These are phyloP conservation scores for Drosophila siamana DNA, from an alignment of 2,888 invertebrate species.

Conservation along the genomic window DNA sequence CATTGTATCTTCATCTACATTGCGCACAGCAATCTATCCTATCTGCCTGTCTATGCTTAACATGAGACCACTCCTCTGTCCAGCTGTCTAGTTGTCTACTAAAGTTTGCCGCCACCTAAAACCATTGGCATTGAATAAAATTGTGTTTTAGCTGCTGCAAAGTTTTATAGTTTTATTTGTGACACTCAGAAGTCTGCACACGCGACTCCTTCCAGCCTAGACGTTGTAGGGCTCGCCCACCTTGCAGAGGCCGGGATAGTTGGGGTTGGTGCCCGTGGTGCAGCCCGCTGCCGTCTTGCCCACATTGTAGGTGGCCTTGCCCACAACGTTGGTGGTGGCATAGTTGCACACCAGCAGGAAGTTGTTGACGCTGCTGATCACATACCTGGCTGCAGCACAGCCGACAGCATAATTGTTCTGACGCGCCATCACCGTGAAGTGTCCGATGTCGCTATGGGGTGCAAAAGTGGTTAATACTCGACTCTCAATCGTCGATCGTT, in stretches of 20 bases:
- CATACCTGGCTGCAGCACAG: slow-evolving; percentile 34
- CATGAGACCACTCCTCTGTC: no score
- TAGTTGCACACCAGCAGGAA: slow-evolving; percentile 61
- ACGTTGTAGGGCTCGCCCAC: slow-evolving; percentile 28
- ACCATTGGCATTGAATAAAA: no score
- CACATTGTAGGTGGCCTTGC: slow-evolving; percentile 25
- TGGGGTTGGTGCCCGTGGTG: slow-evolving; percentile 43
- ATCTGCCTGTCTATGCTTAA: no score
- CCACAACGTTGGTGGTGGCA: slow-evolving; percentile 51
- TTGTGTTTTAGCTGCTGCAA: no score
- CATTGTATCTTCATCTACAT: no score
- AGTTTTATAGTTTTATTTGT: background rate
- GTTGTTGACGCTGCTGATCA: background rate
- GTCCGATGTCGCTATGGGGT: slow-evolving; percentile 49
- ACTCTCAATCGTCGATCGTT: no score
- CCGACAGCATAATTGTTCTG: slow-evolving; percentile 42
- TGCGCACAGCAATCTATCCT: no score
- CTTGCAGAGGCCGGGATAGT: slow-evolving; percentile 47
- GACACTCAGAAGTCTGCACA: no score
- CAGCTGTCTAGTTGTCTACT: no score
- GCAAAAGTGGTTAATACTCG: no score
- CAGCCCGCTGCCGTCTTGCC: slow-evolving; percentile 51
- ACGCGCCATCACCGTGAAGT: slow-evolving; percentile 59
- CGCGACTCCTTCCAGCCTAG: no score
- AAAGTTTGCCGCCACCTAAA: no score